Evolutionary conservation across 2,888 invertebrate species (phyloP), one percentile per base, ranked within the genome.

Genomic region (Uloborus plumipes): DNA sequence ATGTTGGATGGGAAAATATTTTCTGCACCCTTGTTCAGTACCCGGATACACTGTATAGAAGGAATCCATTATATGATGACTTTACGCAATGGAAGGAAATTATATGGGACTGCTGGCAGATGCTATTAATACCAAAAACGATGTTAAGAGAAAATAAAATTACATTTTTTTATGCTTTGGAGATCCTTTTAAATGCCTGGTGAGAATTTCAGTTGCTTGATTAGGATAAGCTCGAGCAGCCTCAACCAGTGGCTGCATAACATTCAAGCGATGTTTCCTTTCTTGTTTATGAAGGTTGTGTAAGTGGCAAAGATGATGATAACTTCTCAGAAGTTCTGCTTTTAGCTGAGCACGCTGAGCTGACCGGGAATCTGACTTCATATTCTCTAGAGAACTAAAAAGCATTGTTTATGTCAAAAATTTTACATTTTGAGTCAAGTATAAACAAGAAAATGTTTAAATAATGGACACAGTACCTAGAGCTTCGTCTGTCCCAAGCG

Each of bases 311-410:
- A 88, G 86, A 81, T 92, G 91, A 22, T 89, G 88, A 72, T 91
- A 89, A 86, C 90, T 89, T 31, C 91, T 88, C 14, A 91, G 89
- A 39, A 91, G 85, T 85, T 91, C 90, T 7, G 74, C 72, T 70
- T 86, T 84, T 50, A 83, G 66, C 20, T 85, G 83, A 47, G 58
- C 61, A 73, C 26, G 86, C n/a, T 70, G 78, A 58, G 51, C 69
- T 65, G 51, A 67, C 31, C 64, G 85, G 55, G 72, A 81, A 51
- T 73, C 74, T 47, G 47, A 50, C 59, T 62, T 84, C 67, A 73
- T 67, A 70, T 64, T 79, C 65, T 73, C 74, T n/a, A 78, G 51
- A 67, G 65, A 67, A 71, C 84, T 85, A 50, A n/a, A 64, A 76
- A 82, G 18, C 18, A 71, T 73, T 65, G 15, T 16, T 53, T 64